Conservation (phyloP, 2,797 vertebrate species). For the Argentina silus region DNA sequence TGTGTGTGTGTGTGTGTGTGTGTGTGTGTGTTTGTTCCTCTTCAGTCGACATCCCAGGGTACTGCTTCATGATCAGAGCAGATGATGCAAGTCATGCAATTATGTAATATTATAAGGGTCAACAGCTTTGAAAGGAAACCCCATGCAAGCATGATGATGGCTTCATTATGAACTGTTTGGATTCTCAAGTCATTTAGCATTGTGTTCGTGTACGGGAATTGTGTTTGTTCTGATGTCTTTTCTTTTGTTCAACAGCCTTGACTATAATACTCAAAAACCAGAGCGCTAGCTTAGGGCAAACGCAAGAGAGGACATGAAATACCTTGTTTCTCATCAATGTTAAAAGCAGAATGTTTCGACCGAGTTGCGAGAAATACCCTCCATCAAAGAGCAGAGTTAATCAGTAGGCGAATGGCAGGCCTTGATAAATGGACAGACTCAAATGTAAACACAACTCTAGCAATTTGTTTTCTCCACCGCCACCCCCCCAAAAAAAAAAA, state of each 20-base stretch:
- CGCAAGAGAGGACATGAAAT: background rate
- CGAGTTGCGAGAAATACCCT: background rate
- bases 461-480: background rate
- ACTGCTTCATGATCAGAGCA: background rate
- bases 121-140: background rate
- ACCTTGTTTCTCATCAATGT: background rate
- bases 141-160: too few species aligned
- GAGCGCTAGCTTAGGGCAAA: background rate
- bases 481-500: background rate
- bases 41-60: background rate
- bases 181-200: too few species aligned
- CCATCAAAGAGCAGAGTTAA: background rate
- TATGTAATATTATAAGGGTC: background rate
- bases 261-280: too few species aligned
- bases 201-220: too few species aligned
- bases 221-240: too few species aligned
- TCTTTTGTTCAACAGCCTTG: too few species aligned
- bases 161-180: too few species aligned
- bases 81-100: background rate
- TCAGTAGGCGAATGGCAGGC: background rate
- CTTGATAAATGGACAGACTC: background rate
- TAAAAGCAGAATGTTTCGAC: background rate
- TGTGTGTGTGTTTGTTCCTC: background rate
- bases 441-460: background rate
- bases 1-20: too few species aligned